These are phyloP conservation scores for Pongo pygmaeus DNA, from an alignment of 2,113 vertebrate genomes.

Conservation along the genomic window DNA sequence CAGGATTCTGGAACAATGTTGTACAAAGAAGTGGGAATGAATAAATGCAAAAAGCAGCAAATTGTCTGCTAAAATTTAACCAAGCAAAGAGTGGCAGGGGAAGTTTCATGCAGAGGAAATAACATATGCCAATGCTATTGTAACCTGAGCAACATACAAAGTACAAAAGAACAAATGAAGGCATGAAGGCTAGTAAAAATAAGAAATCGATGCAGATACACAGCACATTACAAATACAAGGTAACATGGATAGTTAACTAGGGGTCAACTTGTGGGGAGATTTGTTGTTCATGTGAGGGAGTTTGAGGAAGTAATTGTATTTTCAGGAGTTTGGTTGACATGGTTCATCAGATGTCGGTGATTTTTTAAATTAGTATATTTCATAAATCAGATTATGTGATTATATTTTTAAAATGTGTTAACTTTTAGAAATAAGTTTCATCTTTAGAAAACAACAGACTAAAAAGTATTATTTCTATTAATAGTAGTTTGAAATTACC, in stretches of 20 bases:
- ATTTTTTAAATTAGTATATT: background rate
- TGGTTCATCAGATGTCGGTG: background rate
- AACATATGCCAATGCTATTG: background rate
- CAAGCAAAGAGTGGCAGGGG: background rate
- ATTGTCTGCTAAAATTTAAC: background rate
- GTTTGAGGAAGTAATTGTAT: background rate
- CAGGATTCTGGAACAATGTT: background rate
- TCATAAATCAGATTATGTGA: background rate
- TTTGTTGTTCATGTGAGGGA: background rate
- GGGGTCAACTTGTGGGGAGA: background rate
- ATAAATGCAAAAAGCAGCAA: background rate
- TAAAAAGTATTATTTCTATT: background rate
- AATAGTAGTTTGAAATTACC: slow-evolving; percentile 43
- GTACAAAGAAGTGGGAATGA: background rate
- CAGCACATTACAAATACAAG: background rate
- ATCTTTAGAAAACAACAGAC: slow-evolving; percentile 21
- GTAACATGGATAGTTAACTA: background rate
- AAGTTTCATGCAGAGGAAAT: background rate
- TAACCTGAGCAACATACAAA: background rate
- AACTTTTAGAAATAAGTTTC: background rate
- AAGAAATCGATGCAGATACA: background rate
- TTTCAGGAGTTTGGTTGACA: background rate
- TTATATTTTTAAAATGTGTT: background rate
- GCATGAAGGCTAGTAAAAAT: background rate
- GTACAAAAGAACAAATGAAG: background rate